Percentiles rank a stretch among this genome's conserved stretches.
Conservation (phyloP, 2,888 invertebrate genomes). For the Acrocyrtus sp. region DNA sequence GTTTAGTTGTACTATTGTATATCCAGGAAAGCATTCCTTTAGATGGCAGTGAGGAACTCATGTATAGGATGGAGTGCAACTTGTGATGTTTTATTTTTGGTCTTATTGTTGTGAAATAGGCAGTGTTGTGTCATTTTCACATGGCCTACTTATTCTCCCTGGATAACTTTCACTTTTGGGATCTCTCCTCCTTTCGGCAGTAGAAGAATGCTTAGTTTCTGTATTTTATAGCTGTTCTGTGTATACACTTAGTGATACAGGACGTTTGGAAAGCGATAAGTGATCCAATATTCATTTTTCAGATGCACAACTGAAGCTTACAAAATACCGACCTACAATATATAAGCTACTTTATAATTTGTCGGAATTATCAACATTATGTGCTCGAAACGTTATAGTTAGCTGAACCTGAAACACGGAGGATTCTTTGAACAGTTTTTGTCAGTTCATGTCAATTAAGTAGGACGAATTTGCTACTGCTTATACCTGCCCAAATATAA, state of each 20-base stretch:
- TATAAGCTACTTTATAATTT: too few relatives aligned
- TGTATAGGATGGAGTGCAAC: not conserved
- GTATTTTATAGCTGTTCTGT: too few relatives aligned
- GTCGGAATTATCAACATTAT: too few relatives aligned
- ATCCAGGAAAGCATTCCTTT: constrained; percentile 21
- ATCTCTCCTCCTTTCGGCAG: not conserved
- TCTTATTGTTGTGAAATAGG: constrained; percentile 18
- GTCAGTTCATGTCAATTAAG: too few relatives aligned
- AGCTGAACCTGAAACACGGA: too few relatives aligned
- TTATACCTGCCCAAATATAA: too few relatives aligned
- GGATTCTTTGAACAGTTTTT: too few relatives aligned
- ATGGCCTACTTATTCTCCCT: constrained; percentile 10
- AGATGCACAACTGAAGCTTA: too few relatives aligned
- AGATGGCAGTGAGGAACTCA: constrained; percentile 48
- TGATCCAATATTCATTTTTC: too few relatives aligned
- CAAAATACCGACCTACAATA: too few relatives aligned
- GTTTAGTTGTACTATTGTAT: not conserved
- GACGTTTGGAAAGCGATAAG: constrained; percentile 7
- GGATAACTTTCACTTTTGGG: constrained; percentile 17
- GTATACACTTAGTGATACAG: not conserved
- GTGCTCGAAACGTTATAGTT: too few relatives aligned
- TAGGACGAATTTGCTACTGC: too few relatives aligned
- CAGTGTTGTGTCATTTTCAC: constrained; percentile 23
- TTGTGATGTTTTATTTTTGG: constrained; percentile 7
- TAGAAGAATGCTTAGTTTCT: not conserved